Percentiles rank a stretch among this genome's conserved stretches.
Evolutionary conservation across 2,113 vertebrate genomes (phyloP).

Genomic region (Andinoacara biseriatus): DNA sequence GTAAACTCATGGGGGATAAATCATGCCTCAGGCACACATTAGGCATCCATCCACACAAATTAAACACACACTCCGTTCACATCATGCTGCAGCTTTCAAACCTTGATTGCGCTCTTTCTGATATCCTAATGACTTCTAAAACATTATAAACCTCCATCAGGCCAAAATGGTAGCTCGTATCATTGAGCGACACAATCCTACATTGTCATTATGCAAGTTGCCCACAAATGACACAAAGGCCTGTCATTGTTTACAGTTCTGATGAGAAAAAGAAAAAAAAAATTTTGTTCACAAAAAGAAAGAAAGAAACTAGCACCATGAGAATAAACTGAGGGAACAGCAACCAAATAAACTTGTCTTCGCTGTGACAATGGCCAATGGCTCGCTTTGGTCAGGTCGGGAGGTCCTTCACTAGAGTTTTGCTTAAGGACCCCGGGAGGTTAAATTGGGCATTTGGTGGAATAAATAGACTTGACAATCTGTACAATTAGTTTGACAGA

Average conservation of each 20-base stretch:
- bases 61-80: background rate
- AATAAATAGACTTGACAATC: background rate
- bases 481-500: background rate
- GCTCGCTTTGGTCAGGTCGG: background rate
- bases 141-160: background rate
- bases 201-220: background rate
- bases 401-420: background rate
- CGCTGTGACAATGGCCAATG: background rate
- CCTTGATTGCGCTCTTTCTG: background rate
- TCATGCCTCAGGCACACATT: background rate
- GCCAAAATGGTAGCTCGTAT: background rate
- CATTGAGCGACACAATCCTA: background rate
- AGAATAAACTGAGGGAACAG: background rate
- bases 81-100: background rate
- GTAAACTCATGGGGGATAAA: constrained; percentile 20
- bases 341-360: background rate
- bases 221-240: background rate
- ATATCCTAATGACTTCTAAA: background rate
- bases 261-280: background rate
- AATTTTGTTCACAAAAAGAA: constrained; percentile 3
- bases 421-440: background rate
- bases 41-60: constrained; percentile 4
- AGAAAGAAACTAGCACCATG: background rate
- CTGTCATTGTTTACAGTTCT: background rate
- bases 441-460: background rate